These are phyloP conservation scores for Hyppa rectilinea DNA, from an alignment of 2,888 invertebrate genomes.

Conservation along the genomic window DNA sequence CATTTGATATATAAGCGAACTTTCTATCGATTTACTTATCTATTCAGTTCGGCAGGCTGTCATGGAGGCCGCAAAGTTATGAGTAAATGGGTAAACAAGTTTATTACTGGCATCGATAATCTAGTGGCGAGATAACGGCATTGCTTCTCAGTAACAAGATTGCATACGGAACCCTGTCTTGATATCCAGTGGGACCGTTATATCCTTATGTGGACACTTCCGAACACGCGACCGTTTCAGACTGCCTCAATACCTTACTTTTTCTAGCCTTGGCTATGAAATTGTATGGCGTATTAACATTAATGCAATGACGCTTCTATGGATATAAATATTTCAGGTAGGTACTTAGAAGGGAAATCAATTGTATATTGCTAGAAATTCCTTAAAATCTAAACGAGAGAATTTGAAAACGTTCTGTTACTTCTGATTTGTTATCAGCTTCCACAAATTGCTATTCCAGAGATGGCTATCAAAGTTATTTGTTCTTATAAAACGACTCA, in stretches of 20 bases:
- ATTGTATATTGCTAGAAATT: slow-evolving; percentile 13
- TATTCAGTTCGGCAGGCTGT: slow-evolving; percentile 39
- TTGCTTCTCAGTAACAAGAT: slow-evolving; percentile 74
- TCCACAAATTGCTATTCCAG: slow-evolving; percentile 20
- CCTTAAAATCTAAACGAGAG: slow-evolving; percentile 10
- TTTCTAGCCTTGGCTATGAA: slow-evolving; percentile 49
- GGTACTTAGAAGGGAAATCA: slow-evolving; percentile 35
- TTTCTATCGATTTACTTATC: slow-evolving; percentile 45
- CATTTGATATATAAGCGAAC: slow-evolving; percentile 11
- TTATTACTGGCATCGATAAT: slow-evolving; percentile 66
- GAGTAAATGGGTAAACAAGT: slow-evolving; percentile 76
- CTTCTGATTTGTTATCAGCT: slow-evolving; percentile 33
- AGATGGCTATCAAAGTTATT: slow-evolving; percentile 38
- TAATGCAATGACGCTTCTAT: slow-evolving; percentile 27
- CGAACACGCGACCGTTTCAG: slow-evolving; percentile 71
- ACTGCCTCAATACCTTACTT: slow-evolving; percentile 58
- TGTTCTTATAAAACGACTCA: slow-evolving; percentile 51
- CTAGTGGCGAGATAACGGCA: slow-evolving; percentile 74
- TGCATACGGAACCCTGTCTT: slow-evolving; percentile 75
- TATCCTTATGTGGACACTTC: slow-evolving; percentile 79
- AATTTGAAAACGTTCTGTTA: slow-evolving; percentile 7
- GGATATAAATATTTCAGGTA: slow-evolving; percentile 48
- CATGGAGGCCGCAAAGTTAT: slow-evolving; percentile 50
- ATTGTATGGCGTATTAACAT: slow-evolving; percentile 32
- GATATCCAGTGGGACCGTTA: slow-evolving; percentile 81